Conservation (phyloP, 2,113 vertebrate species). For the Sitta europaea region DNA sequence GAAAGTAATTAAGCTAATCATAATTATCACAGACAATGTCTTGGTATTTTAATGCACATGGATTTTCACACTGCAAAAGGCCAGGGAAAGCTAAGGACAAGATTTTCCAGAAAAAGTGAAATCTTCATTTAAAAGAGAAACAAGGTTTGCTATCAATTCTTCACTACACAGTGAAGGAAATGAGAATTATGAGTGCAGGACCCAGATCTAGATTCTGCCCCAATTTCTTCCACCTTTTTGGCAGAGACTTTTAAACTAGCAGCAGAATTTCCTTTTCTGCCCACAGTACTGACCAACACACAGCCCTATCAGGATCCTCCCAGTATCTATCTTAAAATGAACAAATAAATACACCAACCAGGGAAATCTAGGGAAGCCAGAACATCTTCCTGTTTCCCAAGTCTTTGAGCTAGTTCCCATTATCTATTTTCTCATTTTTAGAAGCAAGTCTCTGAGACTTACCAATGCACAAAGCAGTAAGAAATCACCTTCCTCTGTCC, state of each 20-base stretch:
- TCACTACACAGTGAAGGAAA: neutral
- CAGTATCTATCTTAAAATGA: neutral
- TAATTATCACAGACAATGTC: conserved; percentile 18
- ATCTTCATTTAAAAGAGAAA: neutral
- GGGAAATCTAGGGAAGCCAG: neutral
- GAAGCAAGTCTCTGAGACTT: neutral
- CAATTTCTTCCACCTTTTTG: neutral
- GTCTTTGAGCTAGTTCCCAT: neutral
- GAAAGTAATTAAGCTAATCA: conserved; percentile 49
- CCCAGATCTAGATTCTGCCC: neutral
- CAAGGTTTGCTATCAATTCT: neutral
- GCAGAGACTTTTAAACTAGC: neutral
- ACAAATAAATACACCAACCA: neutral
- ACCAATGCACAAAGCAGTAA: neutral
- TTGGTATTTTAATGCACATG: neutral
- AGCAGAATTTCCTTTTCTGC: neutral
- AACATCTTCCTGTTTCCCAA: neutral
- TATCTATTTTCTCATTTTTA: neutral
- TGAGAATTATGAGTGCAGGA: neutral
- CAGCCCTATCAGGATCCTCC: neutral
- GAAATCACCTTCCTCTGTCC: neutral
- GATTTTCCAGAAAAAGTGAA: neutral
- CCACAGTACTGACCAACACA: neutral
- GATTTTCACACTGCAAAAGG: neutral
- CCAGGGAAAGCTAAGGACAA: neutral